Conservation (phyloP, 2,888 invertebrate genomes). For the Ormyrus pomaceus region DNA sequence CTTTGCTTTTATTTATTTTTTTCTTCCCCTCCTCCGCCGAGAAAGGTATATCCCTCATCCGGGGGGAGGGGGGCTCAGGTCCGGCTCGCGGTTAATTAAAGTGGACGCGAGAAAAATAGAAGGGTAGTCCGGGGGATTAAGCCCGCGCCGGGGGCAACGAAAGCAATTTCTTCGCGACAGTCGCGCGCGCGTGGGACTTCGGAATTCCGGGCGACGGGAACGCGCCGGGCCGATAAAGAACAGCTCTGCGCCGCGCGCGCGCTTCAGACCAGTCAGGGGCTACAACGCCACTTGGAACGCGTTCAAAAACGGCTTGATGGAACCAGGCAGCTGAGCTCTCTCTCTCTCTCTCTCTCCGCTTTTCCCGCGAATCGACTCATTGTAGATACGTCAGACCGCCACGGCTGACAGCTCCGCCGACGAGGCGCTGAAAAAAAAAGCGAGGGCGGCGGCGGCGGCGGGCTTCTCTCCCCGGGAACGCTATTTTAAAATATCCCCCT, state of each 20-base stretch:
- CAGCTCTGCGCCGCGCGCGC: conserved; percentile 50
- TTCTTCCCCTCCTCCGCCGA: too few species aligned
- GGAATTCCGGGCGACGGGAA: conserved; percentile 50
- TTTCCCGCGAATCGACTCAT: conserved; percentile 44
- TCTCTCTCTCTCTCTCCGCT: background rate
- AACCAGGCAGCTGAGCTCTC: conserved; percentile 43
- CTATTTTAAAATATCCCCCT: conserved; percentile 40
- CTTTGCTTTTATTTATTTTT: too few species aligned
- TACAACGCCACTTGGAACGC: conserved; percentile 69
- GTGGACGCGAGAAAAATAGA: conserved; percentile 42
- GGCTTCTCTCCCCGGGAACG: background rate
- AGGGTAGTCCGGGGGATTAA: conserved; percentile 29
- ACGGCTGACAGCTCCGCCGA: conserved; percentile 20
- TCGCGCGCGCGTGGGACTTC: conserved; percentile 45
- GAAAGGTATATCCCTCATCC: too few species aligned
- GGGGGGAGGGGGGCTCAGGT: too few species aligned
- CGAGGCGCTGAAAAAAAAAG: conserved; percentile 2
- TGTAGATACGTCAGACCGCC: conserved; percentile 37
- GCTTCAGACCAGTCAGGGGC: conserved; percentile 54
- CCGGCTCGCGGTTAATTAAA: conserved; percentile 35
- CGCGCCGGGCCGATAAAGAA: conserved; percentile 57
- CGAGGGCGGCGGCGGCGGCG: background rate
- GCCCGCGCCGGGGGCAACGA: conserved; percentile 11
- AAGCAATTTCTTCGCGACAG: conserved; percentile 57
- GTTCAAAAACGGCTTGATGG: conserved; percentile 67